Conservation (phyloP, 2,113 vertebrate species). For the Microcebus murinus region DNA sequence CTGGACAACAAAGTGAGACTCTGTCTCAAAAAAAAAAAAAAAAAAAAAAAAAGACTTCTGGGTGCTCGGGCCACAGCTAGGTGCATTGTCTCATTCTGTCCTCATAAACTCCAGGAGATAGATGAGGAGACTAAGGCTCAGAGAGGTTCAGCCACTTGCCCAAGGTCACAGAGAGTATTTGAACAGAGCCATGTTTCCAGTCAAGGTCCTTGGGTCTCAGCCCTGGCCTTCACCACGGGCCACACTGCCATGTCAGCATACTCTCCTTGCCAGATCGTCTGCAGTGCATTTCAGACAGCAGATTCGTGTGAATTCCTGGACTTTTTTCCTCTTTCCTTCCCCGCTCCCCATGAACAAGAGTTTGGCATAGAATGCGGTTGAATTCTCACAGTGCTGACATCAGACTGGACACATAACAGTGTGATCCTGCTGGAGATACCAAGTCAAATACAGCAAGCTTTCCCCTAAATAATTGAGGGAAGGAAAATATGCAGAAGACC, state of each 20-base stretch:
- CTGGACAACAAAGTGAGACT: no score
- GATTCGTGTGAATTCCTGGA: not conserved
- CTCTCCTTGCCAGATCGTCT: not conserved
- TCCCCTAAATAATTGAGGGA: slow-evolving; percentile 1
- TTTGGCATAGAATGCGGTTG: slow-evolving; percentile 11
- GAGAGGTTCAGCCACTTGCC: not conserved
- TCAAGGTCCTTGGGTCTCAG: not conserved
- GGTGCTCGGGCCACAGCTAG: not conserved
- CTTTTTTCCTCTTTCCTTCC: not conserved
- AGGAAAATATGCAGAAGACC: slow-evolving; percentile 37
- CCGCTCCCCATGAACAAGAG: not conserved
- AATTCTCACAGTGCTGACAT: not conserved
- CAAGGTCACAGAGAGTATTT: not conserved
- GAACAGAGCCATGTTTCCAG: not conserved
- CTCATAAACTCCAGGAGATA: not conserved
- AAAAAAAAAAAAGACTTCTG: not conserved
- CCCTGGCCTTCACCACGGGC: not conserved
- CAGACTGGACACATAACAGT: not conserved
- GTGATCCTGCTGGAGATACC: not conserved
- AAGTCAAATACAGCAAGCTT: slow-evolving; percentile 17
- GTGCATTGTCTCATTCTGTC: not conserved
- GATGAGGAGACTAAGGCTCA: not conserved
- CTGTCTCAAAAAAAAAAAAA: no score
- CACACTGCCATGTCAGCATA: not conserved
- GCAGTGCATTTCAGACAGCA: not conserved